These are phyloP conservation scores for Caenorhabditis latens DNA, from an alignment of 1,140 invertebrate species.

Conservation along the genomic window DNA sequence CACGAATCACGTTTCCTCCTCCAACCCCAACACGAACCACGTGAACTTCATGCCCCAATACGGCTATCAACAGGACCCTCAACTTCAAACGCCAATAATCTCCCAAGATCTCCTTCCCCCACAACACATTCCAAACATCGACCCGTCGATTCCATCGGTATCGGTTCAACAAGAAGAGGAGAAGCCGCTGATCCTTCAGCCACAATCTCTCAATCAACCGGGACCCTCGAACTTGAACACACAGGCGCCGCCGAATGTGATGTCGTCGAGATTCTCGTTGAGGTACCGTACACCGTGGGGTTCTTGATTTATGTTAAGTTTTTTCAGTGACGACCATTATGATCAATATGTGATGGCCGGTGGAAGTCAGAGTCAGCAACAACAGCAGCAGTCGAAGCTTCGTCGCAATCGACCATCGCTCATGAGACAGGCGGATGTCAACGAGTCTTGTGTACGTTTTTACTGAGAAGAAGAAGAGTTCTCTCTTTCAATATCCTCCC, in stretches of 20 bases:
- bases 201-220: background rate
- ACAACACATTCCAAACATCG: conserved; percentile 2
- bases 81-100: conserved; percentile 16
- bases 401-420: conserved; percentile 74
- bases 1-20: conserved; percentile 18
- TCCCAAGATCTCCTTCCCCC: conserved; percentile 18
- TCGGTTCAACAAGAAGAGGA: conserved; percentile 15
- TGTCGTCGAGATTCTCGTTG: conserved; percentile 69
- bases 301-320: too few relatives aligned
- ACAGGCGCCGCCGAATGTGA: conserved; percentile 43
- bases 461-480: background rate
- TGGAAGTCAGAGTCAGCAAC: conserved; percentile 53
- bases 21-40: background rate
- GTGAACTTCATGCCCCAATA: conserved; percentile 24
- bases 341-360: conserved; percentile 74
- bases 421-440: conserved; percentile 75
- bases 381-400: conserved; percentile 46
- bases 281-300: too few relatives aligned
- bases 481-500: background rate
- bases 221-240: conserved; percentile 19
- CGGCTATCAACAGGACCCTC: background rate
- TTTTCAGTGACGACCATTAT: conserved; percentile 75
- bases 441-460: conserved; percentile 59
- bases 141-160: conserved; percentile 46
- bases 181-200: conserved; percentile 27